Base-by-base conservation (phyloP, 2,113 vertebrate genomes). In the Crypturellus undulatus region DNA sequence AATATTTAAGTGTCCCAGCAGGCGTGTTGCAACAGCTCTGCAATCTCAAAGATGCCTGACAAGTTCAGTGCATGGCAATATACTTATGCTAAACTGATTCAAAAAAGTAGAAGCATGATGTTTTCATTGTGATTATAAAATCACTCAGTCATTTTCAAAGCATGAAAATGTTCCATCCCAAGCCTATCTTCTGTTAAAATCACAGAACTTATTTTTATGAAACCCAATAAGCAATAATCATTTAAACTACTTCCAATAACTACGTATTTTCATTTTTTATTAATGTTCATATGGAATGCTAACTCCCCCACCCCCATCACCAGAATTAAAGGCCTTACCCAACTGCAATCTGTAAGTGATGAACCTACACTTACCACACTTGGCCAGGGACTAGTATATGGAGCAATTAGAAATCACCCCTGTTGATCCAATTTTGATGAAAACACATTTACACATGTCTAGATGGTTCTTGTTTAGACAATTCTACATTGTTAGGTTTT, bases 61-160 rank as follows among this genome's bases (percentile, higher is more conserved):
- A 84, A 67, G 25, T 67, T 73, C 59, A 78, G 42, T 16, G 6
- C 84, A 45, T 80, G 60, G 17, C 65, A 90, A 92, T 49, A n/a
- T 7, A 80, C 22, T 80, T 73, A 88, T 20, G 34, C 12, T 93
- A 75, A 93, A 64, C 17, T 45, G 30, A 28, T 73, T 83, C 40
- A 63, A 58, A 49, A 38, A 63, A 65, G 17, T 64, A 64, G 45
- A 10, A 80, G 18, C 45, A 76, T 21, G 17, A 32, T 52, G 19
- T 87, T 87, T 73, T 91, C 52, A 82, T 72, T 47, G 38, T 45
- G 20, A 79, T 83, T 88, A 65, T 40, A 77, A 88, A 90, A 92
- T 79, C 79, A 51, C 71, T 73, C 67, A 79, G 45, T 77, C 63
- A 49, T 59, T 83, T 78, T 65, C 40, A 62, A 24, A 59, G 34